Percentiles rank a stretch among this genome's conserved stretches.
Evolutionary conservation across 2,113 vertebrate species (phyloP).

Genomic region (Urocynchramus pylzowi): DNA sequence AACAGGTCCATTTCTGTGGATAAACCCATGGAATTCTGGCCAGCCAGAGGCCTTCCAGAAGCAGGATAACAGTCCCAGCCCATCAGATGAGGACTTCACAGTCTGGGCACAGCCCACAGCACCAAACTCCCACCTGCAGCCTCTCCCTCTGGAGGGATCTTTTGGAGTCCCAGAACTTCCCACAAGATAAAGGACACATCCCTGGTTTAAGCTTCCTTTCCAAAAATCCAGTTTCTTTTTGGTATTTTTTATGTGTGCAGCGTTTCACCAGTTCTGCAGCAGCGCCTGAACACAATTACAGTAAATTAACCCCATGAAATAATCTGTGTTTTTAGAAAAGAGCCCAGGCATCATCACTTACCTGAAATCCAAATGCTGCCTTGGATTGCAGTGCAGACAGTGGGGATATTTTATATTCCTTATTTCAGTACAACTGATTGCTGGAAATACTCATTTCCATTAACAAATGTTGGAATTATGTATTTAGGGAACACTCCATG

Average conservation of each 20-base stretch:
- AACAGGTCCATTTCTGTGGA: neutral
- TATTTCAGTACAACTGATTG: neutral
- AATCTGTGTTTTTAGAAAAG: neutral
- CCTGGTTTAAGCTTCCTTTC: neutral
- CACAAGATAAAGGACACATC: accelerated
- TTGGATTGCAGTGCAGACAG: neutral
- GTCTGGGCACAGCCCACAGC: neutral
- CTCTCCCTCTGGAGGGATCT: accelerated
- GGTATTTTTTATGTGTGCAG: neutral
- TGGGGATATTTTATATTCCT: neutral
- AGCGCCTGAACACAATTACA: neutral
- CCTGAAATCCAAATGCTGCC: neutral
- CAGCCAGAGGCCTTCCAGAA: neutral
- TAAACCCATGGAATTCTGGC: neutral
- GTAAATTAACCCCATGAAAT: neutral
- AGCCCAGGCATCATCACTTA: neutral
- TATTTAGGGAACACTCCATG: neutral
- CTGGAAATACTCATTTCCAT: neutral
- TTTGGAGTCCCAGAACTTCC: neutral
- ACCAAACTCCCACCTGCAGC: neutral
- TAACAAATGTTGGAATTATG: neutral
- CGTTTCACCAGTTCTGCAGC: neutral
- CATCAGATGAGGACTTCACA: accelerated
- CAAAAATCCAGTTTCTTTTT: neutral
- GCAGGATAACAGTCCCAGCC: neutral